A percentile compares a stretch with the other conserved stretches of the same genome.
Conservation (phyloP, 2,113 vertebrate genomes). For the Entomyzon cyanotis region DNA sequence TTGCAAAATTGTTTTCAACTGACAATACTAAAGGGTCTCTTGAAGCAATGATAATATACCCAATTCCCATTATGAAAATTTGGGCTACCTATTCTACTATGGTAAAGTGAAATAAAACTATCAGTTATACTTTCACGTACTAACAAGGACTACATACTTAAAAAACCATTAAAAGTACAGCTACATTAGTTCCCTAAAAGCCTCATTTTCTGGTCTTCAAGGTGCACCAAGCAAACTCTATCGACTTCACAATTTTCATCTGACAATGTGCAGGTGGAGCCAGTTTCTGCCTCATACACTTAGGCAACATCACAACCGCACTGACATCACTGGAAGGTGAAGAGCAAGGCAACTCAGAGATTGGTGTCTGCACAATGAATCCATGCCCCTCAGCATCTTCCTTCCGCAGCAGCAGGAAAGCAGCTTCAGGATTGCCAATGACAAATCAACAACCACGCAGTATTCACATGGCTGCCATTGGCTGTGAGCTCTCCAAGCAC, state of each 20-base stretch:
- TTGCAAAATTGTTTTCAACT: background rate
- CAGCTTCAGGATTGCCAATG: background rate
- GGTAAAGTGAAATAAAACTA: background rate
- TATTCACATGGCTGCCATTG: background rate
- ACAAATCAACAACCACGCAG: background rate
- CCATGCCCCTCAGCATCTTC: background rate
- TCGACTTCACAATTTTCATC: background rate
- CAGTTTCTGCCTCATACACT: background rate
- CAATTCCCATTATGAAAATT: background rate
- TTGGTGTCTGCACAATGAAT: background rate
- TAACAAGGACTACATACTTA: background rate
- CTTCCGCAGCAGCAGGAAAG: background rate
- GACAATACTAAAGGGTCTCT: background rate
- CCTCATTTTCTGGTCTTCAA: accelerated
- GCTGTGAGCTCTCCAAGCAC: too few relatives aligned
- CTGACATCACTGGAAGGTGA: accelerated
- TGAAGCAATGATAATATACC: background rate
- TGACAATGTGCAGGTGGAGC: background rate
- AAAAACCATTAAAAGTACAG: background rate
- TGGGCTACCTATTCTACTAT: background rate
- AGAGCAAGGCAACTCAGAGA: background rate
- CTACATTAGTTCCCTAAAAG: background rate
- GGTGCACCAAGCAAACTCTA: background rate
- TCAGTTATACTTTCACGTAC: background rate
- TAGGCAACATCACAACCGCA: background rate